Evolutionary conservation across 1,140 invertebrate genomes (phyloP), one percentile per base, ranked within the genome.

Genomic region (Riptortus pedestris): DNA sequence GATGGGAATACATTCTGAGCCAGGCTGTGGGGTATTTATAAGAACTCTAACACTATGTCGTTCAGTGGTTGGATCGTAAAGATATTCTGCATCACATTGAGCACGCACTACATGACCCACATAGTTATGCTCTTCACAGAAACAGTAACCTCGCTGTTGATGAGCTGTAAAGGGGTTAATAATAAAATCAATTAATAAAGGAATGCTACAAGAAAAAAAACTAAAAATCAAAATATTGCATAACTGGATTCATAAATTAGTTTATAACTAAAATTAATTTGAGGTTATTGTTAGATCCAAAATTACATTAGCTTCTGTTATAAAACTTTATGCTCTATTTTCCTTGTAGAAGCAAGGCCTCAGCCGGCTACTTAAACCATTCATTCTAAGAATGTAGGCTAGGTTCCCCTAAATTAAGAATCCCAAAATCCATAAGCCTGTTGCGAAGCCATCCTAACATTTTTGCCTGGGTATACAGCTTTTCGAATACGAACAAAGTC

Each of bases 1-100:
- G 67, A 88, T 80, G 9, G 79, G 80, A 0, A 83, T 78, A 67
- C 79, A 81, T 9, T 81, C 76, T 2, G 78, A 77, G 0, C 85
- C 86, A 28, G 76, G 67, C 69, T 84, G 80, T 0, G 84, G 85
- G 20, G 67, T 68, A 47, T 77, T 78, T 28, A 86, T 74, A 1
- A 83, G 85, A 11, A 83, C 79, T 18, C 82, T 22, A 3, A 67
- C 66, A 43, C 63, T 64, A 58, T 67, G 66, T 0, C 66, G 59
- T 14, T 62, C 60, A n/a, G 58, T 64, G 4, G 28, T 3, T 2
- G 18, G 1, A 27, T 63, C 61, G 27, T 29, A 66, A 20, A 55
- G 38, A 20, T 66, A 66, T 18, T n/a, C 18, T 2, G 65, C 65
- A 31, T 27, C 62, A 28, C 57, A 22, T 16, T 52, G 26, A 7